phyloP scores from a whole-genome alignment of 2,113 vertebrate species.

The Herpetotheres cachinnans region DNA sequence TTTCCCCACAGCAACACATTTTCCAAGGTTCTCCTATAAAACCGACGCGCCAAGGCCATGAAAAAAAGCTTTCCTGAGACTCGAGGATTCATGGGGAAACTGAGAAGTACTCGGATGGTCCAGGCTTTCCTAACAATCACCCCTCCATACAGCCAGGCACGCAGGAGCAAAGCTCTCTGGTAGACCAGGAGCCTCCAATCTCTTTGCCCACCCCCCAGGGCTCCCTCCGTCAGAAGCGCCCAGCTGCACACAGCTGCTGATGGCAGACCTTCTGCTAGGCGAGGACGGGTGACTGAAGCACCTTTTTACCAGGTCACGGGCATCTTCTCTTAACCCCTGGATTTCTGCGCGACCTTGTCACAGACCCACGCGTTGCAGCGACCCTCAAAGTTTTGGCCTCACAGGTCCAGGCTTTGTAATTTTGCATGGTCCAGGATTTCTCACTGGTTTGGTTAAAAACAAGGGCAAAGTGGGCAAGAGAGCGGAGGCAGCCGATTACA shows the following conservation, averaged over 20 bases:
- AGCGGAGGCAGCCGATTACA: background rate
- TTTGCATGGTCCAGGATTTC: background rate
- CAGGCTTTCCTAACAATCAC: background rate
- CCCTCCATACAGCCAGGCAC: background rate
- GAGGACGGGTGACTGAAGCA: background rate
- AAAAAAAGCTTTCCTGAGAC: constrained; percentile 11
- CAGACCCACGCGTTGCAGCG: background rate
- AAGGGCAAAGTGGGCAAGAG: background rate
- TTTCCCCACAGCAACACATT: constrained; percentile 37
- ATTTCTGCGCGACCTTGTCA: background rate
- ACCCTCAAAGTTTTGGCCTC: background rate
- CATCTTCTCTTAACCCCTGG: background rate
- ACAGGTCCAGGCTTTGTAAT: background rate
- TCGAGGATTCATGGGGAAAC: constrained; percentile 5
- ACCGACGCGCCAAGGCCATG: background rate
- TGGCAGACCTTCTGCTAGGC: background rate
- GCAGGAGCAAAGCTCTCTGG: background rate
- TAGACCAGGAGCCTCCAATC: background rate
- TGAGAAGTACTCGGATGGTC: background rate
- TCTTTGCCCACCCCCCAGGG: background rate
- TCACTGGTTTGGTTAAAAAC: background rate
- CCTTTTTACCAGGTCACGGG: background rate
- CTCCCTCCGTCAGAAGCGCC: background rate
- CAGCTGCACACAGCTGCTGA: background rate
- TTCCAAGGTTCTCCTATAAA: constrained; percentile 38